These are phyloP conservation scores for Ciconia maguari DNA, from an alignment of 2,113 vertebrate species.

Conservation along the genomic window DNA sequence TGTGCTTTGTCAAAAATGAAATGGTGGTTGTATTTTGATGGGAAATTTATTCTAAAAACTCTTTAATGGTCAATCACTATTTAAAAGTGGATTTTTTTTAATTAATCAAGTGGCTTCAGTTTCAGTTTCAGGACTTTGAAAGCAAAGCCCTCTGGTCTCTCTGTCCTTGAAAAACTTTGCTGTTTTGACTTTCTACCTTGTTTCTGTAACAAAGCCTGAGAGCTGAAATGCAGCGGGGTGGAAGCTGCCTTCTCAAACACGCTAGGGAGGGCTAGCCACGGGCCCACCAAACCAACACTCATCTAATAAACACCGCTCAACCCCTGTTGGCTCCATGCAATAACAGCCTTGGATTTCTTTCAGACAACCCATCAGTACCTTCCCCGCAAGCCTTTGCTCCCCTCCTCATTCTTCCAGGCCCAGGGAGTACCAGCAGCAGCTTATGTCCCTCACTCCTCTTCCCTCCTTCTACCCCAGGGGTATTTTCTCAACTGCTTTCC, in stretches of 20 bases:
- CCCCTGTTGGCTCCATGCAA: rapidly evolving
- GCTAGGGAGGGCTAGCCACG: rapidly evolving
- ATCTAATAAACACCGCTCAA: neutral
- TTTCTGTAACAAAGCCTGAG: neutral
- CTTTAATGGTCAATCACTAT: neutral
- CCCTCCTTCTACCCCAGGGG: neutral
- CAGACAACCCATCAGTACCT: neutral
- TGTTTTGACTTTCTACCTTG: neutral
- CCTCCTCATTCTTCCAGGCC: neutral
- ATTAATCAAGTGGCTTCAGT: neutral
- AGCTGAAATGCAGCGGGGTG: neutral
- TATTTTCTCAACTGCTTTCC: neutral
- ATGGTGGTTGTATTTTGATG: neutral
- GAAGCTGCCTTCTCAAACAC: neutral
- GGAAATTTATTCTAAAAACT: neutral
- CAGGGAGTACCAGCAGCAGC: neutral
- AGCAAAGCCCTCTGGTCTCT: neutral
- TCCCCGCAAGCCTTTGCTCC: neutral
- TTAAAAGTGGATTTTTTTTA: neutral
- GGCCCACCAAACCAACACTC: neutral
- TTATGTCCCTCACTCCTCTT: neutral
- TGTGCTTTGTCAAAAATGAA: neutral
- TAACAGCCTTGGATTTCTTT: neutral
- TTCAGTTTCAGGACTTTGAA: neutral
- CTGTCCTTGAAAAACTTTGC: neutral